These are phyloP conservation scores for Spheniscus mendiculus DNA, from an alignment of 2,113 vertebrate genomes.

Conservation along the genomic window DNA sequence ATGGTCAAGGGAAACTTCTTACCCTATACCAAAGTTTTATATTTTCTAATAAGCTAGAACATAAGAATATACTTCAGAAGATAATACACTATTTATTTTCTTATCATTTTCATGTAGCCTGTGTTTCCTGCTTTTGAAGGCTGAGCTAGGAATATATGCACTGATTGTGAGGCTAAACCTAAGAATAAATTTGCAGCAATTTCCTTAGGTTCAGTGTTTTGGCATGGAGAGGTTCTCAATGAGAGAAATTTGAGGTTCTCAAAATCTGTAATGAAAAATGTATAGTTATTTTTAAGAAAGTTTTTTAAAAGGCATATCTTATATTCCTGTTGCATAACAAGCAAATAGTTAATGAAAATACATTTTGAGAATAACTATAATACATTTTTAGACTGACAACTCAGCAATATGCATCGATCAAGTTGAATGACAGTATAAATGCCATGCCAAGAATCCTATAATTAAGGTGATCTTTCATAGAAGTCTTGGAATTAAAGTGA, in stretches of 20 bases:
- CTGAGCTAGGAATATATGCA: neutral
- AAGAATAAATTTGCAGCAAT: neutral
- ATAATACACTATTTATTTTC: neutral
- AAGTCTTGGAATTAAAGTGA: conserved; percentile 46
- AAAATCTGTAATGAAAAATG: neutral
- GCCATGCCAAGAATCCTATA: conserved; percentile 22
- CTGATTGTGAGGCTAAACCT: neutral
- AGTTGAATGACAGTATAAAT: conserved; percentile 67
- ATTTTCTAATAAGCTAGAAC: neutral
- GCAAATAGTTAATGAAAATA: conserved; percentile 57
- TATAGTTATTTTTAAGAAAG: neutral
- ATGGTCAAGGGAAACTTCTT: neutral
- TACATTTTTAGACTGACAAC: conserved; percentile 32
- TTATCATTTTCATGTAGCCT: neutral
- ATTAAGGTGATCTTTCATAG: conserved; percentile 67
- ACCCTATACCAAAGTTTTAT: neutral
- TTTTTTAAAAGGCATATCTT: neutral
- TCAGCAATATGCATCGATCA: conserved; percentile 63
- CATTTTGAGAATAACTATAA: conserved; percentile 43
- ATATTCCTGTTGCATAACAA: neutral
- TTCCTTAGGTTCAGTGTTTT: neutral
- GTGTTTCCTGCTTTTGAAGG: neutral
- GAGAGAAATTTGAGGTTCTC: neutral
- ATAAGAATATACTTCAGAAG: neutral
- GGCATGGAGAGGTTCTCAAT: neutral